A percentile compares a stretch with the other conserved stretches of the same genome.
Conservation (phyloP, 2,113 vertebrate species). For the Eclectus roratus region DNA sequence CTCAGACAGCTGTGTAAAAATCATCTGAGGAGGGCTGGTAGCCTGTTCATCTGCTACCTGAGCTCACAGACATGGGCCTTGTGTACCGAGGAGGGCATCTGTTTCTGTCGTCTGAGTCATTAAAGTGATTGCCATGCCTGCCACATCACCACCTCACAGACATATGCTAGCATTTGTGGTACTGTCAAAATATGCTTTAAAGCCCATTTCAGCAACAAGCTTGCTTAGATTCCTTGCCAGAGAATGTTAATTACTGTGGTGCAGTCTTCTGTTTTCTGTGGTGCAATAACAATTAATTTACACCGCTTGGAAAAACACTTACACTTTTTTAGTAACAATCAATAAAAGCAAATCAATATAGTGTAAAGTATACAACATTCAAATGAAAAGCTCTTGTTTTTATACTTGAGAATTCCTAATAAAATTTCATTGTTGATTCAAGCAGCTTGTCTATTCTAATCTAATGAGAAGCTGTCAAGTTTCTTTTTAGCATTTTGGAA, state of each 20-base stretch:
- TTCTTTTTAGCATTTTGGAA: conserved; percentile 54
- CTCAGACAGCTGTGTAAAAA: neutral
- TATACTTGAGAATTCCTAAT: neutral
- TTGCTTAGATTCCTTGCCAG: conserved; percentile 33
- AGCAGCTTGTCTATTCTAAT: conserved; percentile 37
- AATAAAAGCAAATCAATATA: conserved; percentile 51
- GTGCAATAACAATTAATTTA: conserved; percentile 51
- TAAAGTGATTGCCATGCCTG: neutral
- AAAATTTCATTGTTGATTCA: conserved; percentile 22
- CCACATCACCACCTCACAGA: neutral
- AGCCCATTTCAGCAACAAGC: conserved; percentile 16
- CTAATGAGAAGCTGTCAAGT: conserved; percentile 36
- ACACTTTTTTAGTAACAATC: conserved; percentile 62
- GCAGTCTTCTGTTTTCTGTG: conserved; percentile 46
- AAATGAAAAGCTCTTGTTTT: conserved; percentile 50
- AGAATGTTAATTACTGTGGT: conserved; percentile 58
- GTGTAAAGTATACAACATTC: neutral
- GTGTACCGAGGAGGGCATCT: neutral
- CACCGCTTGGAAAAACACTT: conserved; percentile 45
- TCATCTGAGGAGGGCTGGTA: neutral
- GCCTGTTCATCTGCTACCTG: neutral
- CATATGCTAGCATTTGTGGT: neutral
- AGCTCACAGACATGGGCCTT: fast-evolving
- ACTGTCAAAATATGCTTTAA: conserved; percentile 41
- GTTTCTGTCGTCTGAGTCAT: fast-evolving